Evolutionary conservation across 2,113 vertebrate species (phyloP).

Genomic region (Eulemur macaco): DNA sequence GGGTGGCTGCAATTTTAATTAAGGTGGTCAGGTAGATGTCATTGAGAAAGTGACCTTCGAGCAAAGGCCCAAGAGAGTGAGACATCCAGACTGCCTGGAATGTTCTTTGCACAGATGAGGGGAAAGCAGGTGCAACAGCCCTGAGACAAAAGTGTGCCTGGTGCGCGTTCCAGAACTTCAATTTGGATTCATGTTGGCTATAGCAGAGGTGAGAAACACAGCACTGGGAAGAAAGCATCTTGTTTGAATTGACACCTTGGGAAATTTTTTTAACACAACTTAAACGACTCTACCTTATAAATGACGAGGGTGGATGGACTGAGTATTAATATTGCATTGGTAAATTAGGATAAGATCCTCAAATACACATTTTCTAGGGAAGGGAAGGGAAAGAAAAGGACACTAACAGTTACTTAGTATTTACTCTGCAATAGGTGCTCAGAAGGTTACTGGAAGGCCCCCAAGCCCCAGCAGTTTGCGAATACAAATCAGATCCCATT

Average conservation of each 20-base stretch:
- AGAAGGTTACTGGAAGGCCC: not conserved
- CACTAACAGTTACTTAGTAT: not conserved
- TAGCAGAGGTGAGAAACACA: not conserved
- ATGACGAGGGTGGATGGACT: not conserved
- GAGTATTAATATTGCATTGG: not conserved
- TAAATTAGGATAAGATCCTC: not conserved
- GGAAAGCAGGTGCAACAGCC: not conserved
- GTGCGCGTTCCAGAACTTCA: not conserved
- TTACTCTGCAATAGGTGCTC: not conserved
- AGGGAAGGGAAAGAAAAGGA: not conserved
- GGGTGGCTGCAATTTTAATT: not conserved
- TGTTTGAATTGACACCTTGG: not conserved
- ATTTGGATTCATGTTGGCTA: not conserved
- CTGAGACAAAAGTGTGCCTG: not conserved
- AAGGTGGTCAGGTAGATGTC: not conserved
- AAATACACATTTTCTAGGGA: not conserved
- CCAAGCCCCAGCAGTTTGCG: not conserved
- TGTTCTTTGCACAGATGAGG: not conserved
- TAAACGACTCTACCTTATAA: not conserved
- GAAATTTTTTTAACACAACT: not conserved
- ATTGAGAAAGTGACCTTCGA: not conserved
- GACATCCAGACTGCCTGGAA: not conserved
- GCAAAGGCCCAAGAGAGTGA: not conserved
- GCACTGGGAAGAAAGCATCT: not conserved
- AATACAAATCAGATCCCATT: constrained; percentile 4